Conservation (phyloP, 53 echinoderm and acorn worm genomes). For the Pentamera pediparva region DNA sequence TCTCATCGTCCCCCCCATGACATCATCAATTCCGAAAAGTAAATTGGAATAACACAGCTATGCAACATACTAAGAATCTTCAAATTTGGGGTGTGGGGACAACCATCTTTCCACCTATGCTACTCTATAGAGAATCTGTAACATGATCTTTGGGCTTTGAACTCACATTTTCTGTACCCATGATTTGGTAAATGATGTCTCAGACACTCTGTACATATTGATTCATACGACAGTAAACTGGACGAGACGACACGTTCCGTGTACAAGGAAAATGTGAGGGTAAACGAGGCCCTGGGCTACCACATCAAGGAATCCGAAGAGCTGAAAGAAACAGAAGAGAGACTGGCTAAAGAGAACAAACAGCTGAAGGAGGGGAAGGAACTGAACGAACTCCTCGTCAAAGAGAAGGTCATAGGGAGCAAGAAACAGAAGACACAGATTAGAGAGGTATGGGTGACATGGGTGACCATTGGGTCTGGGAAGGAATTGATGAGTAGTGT, state of each 20-base stretch:
- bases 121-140: no score
- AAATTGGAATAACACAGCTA: not conserved
- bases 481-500: no score
- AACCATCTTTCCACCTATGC: no score
- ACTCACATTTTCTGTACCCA: no score
- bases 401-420: constrained; percentile 75
- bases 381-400: constrained; percentile 82
- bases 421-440: constrained; percentile 83
- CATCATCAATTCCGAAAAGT: no score
- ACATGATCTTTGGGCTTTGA: no score
- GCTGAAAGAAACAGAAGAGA: constrained; percentile 63
- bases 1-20: no score
- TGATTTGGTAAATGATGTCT: no score
- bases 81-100: no score
- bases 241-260: constrained; percentile 98
- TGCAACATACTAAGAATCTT: no score
- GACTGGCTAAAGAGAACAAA: constrained; percentile 62
- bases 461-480: no score
- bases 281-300: constrained; percentile 87
- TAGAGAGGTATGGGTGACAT: constrained; percentile 71
- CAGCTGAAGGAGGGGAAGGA: constrained; percentile 73
- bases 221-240: constrained; percentile 56
- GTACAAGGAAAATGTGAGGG: constrained; percentile 94
- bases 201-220: not conserved
- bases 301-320: constrained; percentile 95